Evolutionary conservation across 2,113 vertebrate species (phyloP), one percentile per base, ranked within the genome.

Genomic region (Rhagologus leucostigma): DNA sequence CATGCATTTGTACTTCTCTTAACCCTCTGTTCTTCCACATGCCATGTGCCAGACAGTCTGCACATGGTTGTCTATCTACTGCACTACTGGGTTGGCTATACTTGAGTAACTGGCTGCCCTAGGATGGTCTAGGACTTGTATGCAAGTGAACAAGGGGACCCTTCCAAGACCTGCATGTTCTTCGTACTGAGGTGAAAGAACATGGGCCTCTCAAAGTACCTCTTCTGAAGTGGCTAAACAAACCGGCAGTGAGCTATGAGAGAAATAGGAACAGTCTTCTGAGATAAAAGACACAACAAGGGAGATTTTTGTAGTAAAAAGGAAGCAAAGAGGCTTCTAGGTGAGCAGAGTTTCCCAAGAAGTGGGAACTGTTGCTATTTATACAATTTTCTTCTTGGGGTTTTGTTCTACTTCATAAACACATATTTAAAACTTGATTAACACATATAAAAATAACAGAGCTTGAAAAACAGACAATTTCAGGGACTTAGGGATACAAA

Each of bases 31-130:
- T 83, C 16, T 62, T 84, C 47, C 52, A 49, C 10, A 7, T 14
- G 10, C 16, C 32, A 16, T 0, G 0, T 39, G 32, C 22, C 74
- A 49, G 13, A 22, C 14, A 59, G 23, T 23, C n/a, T 74, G 46
- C 17, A 18, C 4, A 2, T 16, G 7, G 3, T 22, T 84, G 13
- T 50, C 59, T 49, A 13, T 32, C 20, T 65, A 7, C 29, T 53
- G 42, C 27, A 16, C 18, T 49, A 3, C 11, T 2, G 3, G 9
- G 12, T 35, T 32, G 32, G 49, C 33, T 19, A 7, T 11, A 15
- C 26, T 17, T 29, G 33, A 21, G 13, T 56, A 35, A 44, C 37
- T 59, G 57, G 10, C 44, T 84, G 33, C 42, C 29, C 39, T 41
- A 32, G 24, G 73, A 53, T 49, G 53, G 5, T 44, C 62, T 44